A percentile compares a stretch with the other conserved stretches of the same genome.
Evolutionary conservation across 1,140 invertebrate genomes (phyloP).

Genomic region (Drosophila pachea): DNA sequence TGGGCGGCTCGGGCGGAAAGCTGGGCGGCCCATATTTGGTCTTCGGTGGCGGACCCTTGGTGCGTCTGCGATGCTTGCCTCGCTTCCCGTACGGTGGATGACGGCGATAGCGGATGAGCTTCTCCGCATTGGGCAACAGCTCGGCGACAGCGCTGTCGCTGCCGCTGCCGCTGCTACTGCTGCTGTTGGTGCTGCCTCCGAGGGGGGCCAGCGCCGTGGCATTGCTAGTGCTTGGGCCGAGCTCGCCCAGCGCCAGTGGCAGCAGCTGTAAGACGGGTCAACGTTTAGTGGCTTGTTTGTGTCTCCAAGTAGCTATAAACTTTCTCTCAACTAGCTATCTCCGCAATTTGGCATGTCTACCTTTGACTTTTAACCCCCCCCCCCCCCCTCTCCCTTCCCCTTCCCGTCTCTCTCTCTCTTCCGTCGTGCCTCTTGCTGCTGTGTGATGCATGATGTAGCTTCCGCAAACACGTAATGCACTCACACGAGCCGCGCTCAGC

Average conservation of each 20-base stretch:
- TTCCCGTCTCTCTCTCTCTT: no score
- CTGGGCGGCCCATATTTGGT: conserved; percentile 63
- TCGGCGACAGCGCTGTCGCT: no score
- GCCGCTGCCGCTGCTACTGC: not conserved
- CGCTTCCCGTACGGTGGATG: conserved; percentile 60
- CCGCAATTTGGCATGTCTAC: not conserved
- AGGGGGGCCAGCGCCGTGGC: conserved; percentile 5
- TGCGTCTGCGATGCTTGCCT: conserved; percentile 51
- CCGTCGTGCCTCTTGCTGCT: not conserved
- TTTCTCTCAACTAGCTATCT: not conserved
- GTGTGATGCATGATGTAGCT: conserved; percentile 1
- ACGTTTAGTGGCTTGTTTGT: not conserved
- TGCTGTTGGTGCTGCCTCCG: not conserved
- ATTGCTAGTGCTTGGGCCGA: conserved; percentile 16
- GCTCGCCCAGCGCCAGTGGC: conserved; percentile 38
- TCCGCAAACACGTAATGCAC: conserved; percentile 55
- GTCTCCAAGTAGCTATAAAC: not conserved
- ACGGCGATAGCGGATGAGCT: conserved; percentile 57
- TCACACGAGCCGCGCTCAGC: conserved; percentile 21
- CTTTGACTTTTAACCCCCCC: conserved; percentile 1
- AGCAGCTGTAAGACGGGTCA: conserved; percentile 8
- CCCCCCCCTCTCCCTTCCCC: not conserved
- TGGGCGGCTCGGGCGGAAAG: conserved; percentile 18
- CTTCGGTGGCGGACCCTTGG: conserved; percentile 54
- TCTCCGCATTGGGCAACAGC: conserved; percentile 48